phyloP scores from a whole-genome alignment of 2,113 vertebrate species.

The Azemiops feae region DNA sequence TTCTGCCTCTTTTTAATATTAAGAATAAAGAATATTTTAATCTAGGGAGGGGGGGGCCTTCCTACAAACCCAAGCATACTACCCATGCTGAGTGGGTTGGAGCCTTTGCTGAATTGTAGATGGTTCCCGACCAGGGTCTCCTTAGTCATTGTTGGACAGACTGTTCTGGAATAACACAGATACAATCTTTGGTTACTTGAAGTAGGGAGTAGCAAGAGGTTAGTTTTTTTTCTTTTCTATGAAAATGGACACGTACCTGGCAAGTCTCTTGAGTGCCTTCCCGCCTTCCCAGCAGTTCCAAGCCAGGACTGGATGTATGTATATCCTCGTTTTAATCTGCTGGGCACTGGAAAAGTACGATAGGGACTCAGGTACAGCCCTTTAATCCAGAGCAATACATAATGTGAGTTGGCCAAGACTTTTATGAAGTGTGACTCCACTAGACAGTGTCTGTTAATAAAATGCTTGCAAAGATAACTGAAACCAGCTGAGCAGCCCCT shows the following conservation, averaged over 20 bases:
- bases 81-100: not conserved
- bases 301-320: not conserved
- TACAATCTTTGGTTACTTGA: not conserved
- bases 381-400: not conserved
- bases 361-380: not conserved
- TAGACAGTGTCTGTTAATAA: not conserved
- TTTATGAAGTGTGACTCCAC: not conserved
- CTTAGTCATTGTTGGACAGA: not conserved
- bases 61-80: not conserved
- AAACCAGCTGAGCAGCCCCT: not conserved
- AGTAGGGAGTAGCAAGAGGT: not conserved
- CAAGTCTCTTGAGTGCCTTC: not conserved
- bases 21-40: too few relatives aligned
- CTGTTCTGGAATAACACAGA: not conserved
- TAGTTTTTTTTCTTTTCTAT: not conserved
- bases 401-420: not conserved
- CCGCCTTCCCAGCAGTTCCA: not conserved
- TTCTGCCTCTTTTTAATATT: too few relatives aligned
- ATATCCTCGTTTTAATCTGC: not conserved
- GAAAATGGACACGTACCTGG: not conserved
- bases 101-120: not conserved
- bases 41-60: too few relatives aligned
- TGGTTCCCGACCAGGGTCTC: too few relatives aligned
- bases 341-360: not conserved
- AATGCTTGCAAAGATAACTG: not conserved